These are phyloP conservation scores for Chrysotoxum bicinctum DNA, from an alignment of 2,888 invertebrate species.

Conservation along the genomic window DNA sequence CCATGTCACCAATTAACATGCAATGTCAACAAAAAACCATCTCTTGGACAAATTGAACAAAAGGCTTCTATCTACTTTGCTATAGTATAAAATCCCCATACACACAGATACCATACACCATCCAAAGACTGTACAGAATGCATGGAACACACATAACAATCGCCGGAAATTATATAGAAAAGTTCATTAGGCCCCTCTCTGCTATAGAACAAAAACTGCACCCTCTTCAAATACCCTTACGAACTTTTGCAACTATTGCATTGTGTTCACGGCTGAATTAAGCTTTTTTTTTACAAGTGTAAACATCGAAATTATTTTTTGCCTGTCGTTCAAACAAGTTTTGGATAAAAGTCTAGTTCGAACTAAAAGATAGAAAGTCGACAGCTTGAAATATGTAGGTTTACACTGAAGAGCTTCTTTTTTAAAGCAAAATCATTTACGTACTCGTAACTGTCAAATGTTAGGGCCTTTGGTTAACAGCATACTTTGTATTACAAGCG, in stretches of 20 bases:
- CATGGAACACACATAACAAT: conserved; percentile 37
- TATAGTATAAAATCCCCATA: conserved; percentile 22
- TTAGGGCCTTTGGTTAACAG: too few species aligned
- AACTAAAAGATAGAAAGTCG: too few species aligned
- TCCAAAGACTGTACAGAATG: not conserved
- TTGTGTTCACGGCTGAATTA: not conserved
- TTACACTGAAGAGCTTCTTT: too few species aligned
- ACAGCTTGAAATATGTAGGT: too few species aligned
- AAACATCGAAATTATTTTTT: not conserved
- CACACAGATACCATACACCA: not conserved
- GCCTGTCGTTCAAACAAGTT: too few species aligned
- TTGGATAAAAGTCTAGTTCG: too few species aligned
- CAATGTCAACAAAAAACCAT: conserved; percentile 62
- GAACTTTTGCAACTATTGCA: not conserved
- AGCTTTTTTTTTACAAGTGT: not conserved
- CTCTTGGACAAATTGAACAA: conserved; percentile 51
- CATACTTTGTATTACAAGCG: too few species aligned
- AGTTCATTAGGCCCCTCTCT: conserved; percentile 57
- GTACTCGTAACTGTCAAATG: too few species aligned
- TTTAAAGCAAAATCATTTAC: too few species aligned
- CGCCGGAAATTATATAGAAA: conserved; percentile 55
- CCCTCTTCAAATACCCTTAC: not conserved
- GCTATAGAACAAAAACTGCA: not conserved
- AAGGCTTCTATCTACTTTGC: conserved; percentile 40
- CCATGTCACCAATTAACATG: conserved; percentile 62